These are phyloP conservation scores for Poeciliopsis infans DNA, from an alignment of 2,797 vertebrate species.

Conservation along the genomic window DNA sequence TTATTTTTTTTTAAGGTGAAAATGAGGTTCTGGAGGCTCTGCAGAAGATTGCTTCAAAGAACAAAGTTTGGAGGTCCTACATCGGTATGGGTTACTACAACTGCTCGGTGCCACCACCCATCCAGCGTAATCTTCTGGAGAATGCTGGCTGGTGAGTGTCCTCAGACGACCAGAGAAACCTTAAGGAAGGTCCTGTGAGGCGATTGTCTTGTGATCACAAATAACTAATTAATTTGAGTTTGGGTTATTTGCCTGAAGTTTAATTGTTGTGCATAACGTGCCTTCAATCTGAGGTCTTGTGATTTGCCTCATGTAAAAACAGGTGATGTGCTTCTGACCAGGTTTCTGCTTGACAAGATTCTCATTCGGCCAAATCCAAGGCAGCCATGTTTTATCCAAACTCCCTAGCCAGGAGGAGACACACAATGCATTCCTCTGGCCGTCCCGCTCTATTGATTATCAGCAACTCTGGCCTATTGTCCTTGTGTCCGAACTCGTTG, in stretches of 20 bases:
- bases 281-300: slow-evolving; percentile 31
- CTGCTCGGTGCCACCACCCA: slow-evolving; percentile 92
- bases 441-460: slow-evolving; percentile 26
- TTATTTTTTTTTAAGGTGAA: slow-evolving; percentile 86
- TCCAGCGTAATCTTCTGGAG: slow-evolving; percentile 93
- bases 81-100: slow-evolving; percentile 99
- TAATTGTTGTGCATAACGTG: slow-evolving; percentile 21
- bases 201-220: background rate
- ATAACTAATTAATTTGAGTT: slow-evolving; percentile 14
- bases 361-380: slow-evolving; percentile 29
- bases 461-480: slow-evolving; percentile 40
- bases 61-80: slow-evolving; percentile 95
- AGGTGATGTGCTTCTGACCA: slow-evolving; percentile 11
- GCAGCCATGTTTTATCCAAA: slow-evolving; percentile 18
- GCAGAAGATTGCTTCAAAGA: slow-evolving; percentile 89
- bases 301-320: slow-evolving; percentile 40
- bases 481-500: slow-evolving; percentile 14
- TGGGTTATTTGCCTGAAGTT: slow-evolving; percentile 28
- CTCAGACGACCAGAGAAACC: background rate
- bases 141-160: slow-evolving; percentile 93
- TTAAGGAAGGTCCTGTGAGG: background rate
- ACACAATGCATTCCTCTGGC: slow-evolving; percentile 42
- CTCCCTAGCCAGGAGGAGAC: background rate
- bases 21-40: slow-evolving; percentile 92
- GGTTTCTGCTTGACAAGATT: slow-evolving; percentile 25